Evolutionary conservation across 2,113 vertebrate genomes (phyloP).

Genomic region (Ancistrus triradiatus): DNA sequence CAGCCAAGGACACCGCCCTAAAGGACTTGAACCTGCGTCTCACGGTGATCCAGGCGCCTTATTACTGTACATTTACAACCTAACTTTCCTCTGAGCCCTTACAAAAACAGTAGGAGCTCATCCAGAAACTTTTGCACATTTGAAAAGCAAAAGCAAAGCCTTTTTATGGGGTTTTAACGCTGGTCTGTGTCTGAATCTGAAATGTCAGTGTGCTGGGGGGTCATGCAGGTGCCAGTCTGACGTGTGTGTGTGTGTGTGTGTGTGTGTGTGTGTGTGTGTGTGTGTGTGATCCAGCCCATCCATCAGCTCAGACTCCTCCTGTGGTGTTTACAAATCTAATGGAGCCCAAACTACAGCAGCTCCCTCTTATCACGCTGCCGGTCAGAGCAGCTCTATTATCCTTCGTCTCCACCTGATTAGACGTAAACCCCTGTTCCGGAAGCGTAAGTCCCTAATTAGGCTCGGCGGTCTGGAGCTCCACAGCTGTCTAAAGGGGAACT

Average conservation of each 20-base stretch:
- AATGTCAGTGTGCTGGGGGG: slow-evolving; percentile 60
- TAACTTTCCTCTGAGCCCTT: too few species aligned
- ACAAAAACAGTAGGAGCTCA: too few species aligned
- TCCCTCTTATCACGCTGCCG: too few species aligned
- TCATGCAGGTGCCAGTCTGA: slow-evolving; percentile 60
- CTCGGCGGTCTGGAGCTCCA: slow-evolving; percentile 5
- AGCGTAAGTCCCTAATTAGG: slow-evolving; percentile 14
- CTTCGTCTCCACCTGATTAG: slow-evolving; percentile 7
- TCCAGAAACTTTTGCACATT: too few species aligned
- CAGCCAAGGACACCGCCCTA: too few species aligned
- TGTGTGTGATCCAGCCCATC: slow-evolving; percentile 42
- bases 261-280: slow-evolving; percentile 45
- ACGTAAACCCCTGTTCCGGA: slow-evolving; percentile 20
- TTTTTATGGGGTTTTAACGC: too few species aligned
- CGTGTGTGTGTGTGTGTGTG: too few species aligned
- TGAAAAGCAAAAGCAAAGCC: too few species aligned
- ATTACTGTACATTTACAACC: too few species aligned
- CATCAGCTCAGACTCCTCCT: slow-evolving; percentile 34
- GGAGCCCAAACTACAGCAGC: too few species aligned
- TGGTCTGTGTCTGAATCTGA: neutral
- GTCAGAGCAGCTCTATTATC: slow-evolving; percentile 1
- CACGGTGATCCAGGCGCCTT: too few species aligned
- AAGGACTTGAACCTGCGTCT: too few species aligned
- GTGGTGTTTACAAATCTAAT: slow-evolving; percentile 25
- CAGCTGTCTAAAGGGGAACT: slow-evolving; percentile 50